Conservation (phyloP, 1,140 invertebrate species). For the Bilobella aurantiaca region DNA sequence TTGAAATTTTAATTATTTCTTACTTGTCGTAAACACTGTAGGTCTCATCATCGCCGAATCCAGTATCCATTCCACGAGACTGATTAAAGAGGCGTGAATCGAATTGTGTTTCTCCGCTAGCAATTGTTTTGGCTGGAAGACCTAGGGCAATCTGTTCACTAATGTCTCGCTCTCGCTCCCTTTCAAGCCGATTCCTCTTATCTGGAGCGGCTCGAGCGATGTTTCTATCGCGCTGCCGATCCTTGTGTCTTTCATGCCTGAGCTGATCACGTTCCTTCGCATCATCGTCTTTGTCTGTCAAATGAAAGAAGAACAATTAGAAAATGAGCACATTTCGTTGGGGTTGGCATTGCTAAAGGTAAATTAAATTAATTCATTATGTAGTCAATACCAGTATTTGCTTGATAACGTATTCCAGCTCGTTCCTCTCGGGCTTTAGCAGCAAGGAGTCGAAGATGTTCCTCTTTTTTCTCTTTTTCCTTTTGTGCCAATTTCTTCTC, state of each 20-base stretch:
- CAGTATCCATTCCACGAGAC: conserved; percentile 87
- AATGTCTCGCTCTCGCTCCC: conserved; percentile 90
- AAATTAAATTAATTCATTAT: neutral
- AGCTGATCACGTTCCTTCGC: conserved; percentile 80
- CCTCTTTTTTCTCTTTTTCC: conserved; percentile 98
- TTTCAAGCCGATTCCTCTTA: conserved; percentile 78
- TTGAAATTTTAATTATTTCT: too few relatives aligned
- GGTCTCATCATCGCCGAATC: conserved; percentile 93
- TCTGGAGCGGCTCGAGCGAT: conserved; percentile 86
- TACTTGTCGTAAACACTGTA: conserved; percentile 95
- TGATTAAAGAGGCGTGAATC: conserved; percentile 95
- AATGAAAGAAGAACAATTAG: conserved; percentile 7
- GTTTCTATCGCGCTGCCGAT: conserved; percentile 84
- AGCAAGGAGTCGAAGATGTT: conserved; percentile 80
- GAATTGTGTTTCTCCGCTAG: conserved; percentile 74
- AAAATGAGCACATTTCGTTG: neutral
- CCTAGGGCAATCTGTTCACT: conserved; percentile 97
- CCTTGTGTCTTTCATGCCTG: conserved; percentile 77
- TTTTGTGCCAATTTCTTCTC: conserved; percentile 95
- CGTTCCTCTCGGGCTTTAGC: conserved; percentile 91
- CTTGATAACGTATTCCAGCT: conserved; percentile 59
- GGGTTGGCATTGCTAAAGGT: neutral
- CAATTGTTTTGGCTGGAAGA: conserved; percentile 69
- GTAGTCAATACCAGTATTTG: conserved; percentile 33
- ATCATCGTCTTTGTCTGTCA: conserved; percentile 55